Percentiles rank a stretch among this genome's conserved stretches.
Conservation (phyloP, 2,113 vertebrate species). For the Gambusia holbrooki region DNA sequence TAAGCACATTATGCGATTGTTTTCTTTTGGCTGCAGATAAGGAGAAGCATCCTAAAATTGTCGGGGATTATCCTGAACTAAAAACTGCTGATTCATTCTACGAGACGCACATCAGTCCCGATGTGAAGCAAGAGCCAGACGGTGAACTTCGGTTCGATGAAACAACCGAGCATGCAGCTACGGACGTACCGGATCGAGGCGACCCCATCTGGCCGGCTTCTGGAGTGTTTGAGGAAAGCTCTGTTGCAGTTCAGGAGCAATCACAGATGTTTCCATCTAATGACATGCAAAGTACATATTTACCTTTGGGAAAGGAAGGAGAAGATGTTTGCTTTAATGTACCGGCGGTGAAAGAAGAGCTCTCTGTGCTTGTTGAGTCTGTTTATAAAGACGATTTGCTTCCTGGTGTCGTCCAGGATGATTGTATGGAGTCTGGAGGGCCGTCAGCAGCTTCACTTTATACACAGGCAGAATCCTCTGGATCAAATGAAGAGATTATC, state of each 20-base stretch:
- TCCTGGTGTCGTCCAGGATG: slow-evolving; percentile 7
- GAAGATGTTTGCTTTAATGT: not conserved
- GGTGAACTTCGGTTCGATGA: slow-evolving; percentile 15
- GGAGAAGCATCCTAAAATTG: not conserved
- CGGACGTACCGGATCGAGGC: not conserved
- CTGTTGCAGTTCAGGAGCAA: slow-evolving; percentile 27
- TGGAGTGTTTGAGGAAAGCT: slow-evolving; percentile 31
- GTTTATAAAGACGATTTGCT: not conserved
- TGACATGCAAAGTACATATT: not conserved
- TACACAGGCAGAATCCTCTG: not conserved
- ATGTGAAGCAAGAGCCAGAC: slow-evolving; percentile 50
- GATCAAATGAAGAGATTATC: not conserved
- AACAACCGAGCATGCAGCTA: not conserved
- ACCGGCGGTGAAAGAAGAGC: slow-evolving; percentile 39
- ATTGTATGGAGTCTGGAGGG: slow-evolving; percentile 3
- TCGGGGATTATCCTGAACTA: not conserved
- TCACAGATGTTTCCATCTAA: slow-evolving; percentile 12
- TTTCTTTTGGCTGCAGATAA: slow-evolving; percentile 31
- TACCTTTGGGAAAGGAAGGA: not conserved
- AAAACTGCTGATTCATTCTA: not conserved
- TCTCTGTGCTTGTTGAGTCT: not conserved
- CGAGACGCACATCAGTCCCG: not conserved
- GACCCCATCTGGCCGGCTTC: slow-evolving; percentile 42
- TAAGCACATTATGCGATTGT: too few relatives aligned
- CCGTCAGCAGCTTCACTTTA: not conserved